Evolutionary conservation across 2,888 invertebrate species (phyloP).

Genomic region (Acleris emargana): DNA sequence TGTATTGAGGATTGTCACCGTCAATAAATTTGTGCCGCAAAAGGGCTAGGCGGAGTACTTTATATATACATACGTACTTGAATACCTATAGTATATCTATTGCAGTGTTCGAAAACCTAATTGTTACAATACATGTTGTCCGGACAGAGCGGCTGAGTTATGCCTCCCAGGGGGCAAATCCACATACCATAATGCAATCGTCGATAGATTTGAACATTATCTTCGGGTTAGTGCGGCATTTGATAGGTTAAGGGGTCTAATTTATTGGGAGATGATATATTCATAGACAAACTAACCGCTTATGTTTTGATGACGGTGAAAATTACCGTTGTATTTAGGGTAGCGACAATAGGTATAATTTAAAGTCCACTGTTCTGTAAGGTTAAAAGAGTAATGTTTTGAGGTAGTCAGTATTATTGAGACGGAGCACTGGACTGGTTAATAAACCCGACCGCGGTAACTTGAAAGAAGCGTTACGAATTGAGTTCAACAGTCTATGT

Average conservation of each 20-base stretch:
- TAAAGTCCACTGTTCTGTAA: too few relatives aligned
- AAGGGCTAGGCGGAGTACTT: too few relatives aligned
- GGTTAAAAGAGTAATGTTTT: too few relatives aligned
- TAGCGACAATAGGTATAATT: too few relatives aligned
- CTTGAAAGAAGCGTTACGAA: too few relatives aligned
- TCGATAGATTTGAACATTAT: conserved; percentile 21
- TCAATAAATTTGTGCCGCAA: too few relatives aligned
- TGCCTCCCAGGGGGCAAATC: conserved; percentile 46
- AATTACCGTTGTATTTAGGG: too few relatives aligned
- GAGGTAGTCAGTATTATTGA: too few relatives aligned
- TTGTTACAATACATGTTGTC: conserved; percentile 10
- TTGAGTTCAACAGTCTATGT: too few relatives aligned
- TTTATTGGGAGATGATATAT: conserved; percentile 2
- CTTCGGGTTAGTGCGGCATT: conserved; percentile 14
- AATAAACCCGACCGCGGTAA: too few relatives aligned
- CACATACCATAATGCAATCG: conserved; percentile 32
- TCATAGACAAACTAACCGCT: background rate
- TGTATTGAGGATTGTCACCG: too few relatives aligned
- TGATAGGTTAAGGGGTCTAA: conserved; percentile 11
- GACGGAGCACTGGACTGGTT: too few relatives aligned
- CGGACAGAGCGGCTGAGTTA: conserved; percentile 44
- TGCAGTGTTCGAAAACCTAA: conserved; percentile 3
- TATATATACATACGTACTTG: background rate
- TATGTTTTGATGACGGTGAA: background rate
- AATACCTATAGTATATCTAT: background rate